These are phyloP conservation scores for Calycopis cecrops DNA, from an alignment of 1,140 invertebrate genomes.

Conservation along the genomic window DNA sequence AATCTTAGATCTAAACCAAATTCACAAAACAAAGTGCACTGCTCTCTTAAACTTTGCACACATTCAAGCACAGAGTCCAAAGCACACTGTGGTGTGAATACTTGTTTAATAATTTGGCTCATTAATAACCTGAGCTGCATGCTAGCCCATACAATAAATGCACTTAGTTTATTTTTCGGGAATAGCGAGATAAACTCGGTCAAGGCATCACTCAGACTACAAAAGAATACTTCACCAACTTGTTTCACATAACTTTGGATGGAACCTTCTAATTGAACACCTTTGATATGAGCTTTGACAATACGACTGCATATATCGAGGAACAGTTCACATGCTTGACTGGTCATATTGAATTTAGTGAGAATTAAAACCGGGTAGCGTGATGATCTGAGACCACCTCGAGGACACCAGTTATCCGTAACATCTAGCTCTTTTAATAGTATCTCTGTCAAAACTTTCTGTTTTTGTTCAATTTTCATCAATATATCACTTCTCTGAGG, in stretches of 20 bases:
- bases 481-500: conserved; percentile 58
- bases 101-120: conserved; percentile 89
- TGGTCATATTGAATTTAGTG: conserved; percentile 87
- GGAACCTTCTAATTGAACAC: conserved; percentile 91
- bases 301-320: conserved; percentile 89
- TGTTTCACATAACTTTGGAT: conserved; percentile 90
- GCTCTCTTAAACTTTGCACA: conserved; percentile 84
- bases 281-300: conserved; percentile 87
- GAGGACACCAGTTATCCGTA: conserved; percentile 89
- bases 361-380: conserved; percentile 91
- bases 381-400: conserved; percentile 94
- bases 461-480: conserved; percentile 82
- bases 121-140: conserved; percentile 89
- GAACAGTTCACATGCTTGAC: conserved; percentile 90
- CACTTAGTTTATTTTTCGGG: conserved; percentile 84
- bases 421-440: conserved; percentile 92
- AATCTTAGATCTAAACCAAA: conserved; percentile 83
- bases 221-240: conserved; percentile 91
- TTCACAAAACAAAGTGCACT: conserved; percentile 79
- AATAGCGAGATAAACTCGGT: conserved; percentile 91
- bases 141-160: conserved; percentile 93
- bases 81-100: conserved; percentile 93
- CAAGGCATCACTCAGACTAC: conserved; percentile 89
- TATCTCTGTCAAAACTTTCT: conserved; percentile 87
- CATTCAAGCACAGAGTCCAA: conserved; percentile 91